Conservation (phyloP, 2,113 vertebrate species). For the Thamnophis sirtalis region DNA sequence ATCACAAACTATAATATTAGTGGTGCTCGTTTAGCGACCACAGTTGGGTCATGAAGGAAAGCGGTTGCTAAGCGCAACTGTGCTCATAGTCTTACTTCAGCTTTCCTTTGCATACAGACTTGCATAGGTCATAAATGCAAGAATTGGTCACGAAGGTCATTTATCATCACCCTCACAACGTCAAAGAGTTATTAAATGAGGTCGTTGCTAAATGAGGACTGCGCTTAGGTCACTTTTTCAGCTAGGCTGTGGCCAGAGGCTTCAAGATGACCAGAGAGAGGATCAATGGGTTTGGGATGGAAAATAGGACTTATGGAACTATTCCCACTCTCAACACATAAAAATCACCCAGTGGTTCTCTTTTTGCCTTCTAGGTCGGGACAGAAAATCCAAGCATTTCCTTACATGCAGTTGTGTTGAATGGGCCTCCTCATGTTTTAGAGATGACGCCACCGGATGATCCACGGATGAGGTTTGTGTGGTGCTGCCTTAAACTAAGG, state of each 20-base stretch:
- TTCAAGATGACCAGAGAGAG: background rate
- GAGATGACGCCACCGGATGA: conserved; percentile 93
- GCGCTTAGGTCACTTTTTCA: background rate
- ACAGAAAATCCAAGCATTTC: conserved; percentile 92
- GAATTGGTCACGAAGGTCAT: background rate
- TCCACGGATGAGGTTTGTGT: conserved; percentile 83
- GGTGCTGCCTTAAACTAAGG: too few relatives aligned
- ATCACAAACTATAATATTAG: too few relatives aligned
- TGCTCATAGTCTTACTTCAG: background rate
- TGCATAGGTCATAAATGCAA: background rate
- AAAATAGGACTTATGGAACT: background rate
- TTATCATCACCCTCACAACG: background rate
- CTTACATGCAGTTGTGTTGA: conserved; percentile 90
- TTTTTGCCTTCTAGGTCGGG: conserved; percentile 75
- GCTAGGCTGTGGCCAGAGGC: fast-evolving
- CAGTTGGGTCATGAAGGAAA: background rate
- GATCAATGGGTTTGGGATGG: background rate
- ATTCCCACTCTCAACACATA: background rate
- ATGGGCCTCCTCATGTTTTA: conserved; percentile 88
- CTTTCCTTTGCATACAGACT: background rate
- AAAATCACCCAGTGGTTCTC: background rate
- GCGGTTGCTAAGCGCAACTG: background rate
- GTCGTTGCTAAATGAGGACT: background rate
- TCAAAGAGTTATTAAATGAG: background rate
- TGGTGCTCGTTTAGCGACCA: background rate